Conservation (phyloP, 2,113 vertebrate genomes). For the Procapra przewalskii region DNA sequence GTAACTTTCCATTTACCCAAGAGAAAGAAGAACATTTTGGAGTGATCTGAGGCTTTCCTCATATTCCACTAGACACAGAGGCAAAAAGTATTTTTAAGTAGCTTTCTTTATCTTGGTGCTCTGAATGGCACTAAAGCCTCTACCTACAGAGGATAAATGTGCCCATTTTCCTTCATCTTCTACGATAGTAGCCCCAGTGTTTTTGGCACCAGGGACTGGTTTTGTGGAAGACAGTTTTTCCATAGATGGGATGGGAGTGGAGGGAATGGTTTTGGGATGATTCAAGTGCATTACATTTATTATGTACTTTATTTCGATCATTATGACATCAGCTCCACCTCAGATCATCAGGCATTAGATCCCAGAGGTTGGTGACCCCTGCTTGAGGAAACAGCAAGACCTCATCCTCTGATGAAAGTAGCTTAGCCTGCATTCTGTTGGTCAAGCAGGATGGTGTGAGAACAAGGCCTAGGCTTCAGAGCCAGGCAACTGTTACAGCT, state of each 20-base stretch:
- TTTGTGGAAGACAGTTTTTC: neutral
- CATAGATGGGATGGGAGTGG: neutral
- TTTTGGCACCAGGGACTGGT: neutral
- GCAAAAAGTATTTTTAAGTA: neutral
- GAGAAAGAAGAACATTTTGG: neutral
- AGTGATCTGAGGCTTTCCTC: no score
- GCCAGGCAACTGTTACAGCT: neutral
- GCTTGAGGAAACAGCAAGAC: neutral
- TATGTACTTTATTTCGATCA: neutral
- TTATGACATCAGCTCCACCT: neutral
- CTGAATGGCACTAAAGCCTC: neutral
- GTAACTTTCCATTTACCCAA: neutral
- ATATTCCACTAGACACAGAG: no score
- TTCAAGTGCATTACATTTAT: neutral
- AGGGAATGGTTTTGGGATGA: neutral
- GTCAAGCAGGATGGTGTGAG: neutral
- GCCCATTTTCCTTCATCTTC: neutral
- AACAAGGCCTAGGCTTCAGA: neutral
- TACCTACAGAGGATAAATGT: neutral
- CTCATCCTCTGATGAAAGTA: neutral
- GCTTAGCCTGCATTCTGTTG: neutral
- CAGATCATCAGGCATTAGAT: neutral
- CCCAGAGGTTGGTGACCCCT: neutral
- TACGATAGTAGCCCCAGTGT: accelerated
- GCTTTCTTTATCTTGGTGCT: neutral